Conservation (phyloP, 2,113 vertebrate genomes). For the Mystacornis crossleyi region DNA sequence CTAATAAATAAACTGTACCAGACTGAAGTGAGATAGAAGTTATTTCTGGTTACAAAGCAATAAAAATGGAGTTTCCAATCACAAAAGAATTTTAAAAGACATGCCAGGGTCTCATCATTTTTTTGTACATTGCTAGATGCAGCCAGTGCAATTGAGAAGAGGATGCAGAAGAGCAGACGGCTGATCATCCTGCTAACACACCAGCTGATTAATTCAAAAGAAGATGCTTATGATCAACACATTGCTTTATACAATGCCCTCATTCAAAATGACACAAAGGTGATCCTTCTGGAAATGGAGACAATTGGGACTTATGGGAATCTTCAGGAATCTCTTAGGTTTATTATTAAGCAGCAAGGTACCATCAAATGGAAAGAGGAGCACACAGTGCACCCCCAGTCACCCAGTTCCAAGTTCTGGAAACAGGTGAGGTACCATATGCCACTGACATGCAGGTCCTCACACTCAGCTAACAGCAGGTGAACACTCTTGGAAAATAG, state of each 20-base stretch:
- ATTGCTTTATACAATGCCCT: conserved; percentile 72
- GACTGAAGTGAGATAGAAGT: not conserved
- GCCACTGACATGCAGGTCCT: conserved; percentile 17
- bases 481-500: not conserved
- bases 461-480: not conserved
- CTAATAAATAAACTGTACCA: not conserved
- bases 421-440: conserved; percentile 78
- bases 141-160: conserved; percentile 55
- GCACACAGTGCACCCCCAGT: not conserved
- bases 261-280: conserved; percentile 63
- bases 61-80: not conserved
- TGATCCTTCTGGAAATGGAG: conserved; percentile 76
- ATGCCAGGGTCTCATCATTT: not conserved
- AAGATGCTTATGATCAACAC: conserved; percentile 70
- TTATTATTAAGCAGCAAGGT: conserved; percentile 71
- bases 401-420: conserved; percentile 72
- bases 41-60: not conserved
- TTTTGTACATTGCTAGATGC: conserved; percentile 37
- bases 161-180: conserved; percentile 69
- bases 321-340: conserved; percentile 71
- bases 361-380: conserved; percentile 73
- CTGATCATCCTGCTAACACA: conserved; percentile 71
- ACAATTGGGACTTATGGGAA: not conserved
- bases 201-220: not conserved
- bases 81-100: not conserved